These are phyloP conservation scores for Eutolmus rufibarbis DNA, from an alignment of 2,888 invertebrate species.

Conservation along the genomic window DNA sequence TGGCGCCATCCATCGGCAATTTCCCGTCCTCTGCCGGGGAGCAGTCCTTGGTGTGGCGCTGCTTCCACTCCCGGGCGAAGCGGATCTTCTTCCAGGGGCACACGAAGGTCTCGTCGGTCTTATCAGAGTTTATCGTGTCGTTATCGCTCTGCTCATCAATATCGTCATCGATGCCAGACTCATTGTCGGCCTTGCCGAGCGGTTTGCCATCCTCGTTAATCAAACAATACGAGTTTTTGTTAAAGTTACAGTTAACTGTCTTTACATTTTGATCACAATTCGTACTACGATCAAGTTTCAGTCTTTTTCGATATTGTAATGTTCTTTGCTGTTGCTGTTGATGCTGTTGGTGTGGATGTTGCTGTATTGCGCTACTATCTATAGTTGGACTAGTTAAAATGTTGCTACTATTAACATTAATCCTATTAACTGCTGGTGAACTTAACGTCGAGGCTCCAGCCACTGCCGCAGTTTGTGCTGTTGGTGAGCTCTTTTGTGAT, in stretches of 20 bases:
- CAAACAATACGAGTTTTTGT: background rate
- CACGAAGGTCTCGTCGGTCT: slow-evolving; percentile 11
- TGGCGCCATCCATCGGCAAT: slow-evolving; percentile 40
- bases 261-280: slow-evolving; percentile 40
- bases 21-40: slow-evolving; percentile 50
- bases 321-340: slow-evolving; percentile 35
- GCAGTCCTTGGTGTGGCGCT: slow-evolving; percentile 54
- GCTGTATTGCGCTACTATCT: background rate
- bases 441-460: slow-evolving; percentile 43
- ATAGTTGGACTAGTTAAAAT: slow-evolving; percentile 35
- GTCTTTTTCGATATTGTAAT: slow-evolving; percentile 49
- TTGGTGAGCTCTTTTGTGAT: slow-evolving; percentile 32
- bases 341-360: slow-evolving; percentile 13
- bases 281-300: slow-evolving; percentile 51
- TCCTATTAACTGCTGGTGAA: slow-evolving; percentile 44
- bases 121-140: background rate
- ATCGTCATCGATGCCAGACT: slow-evolving; percentile 51
- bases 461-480: slow-evolving; percentile 37
- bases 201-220: slow-evolving; percentile 13
- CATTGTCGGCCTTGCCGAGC: slow-evolving; percentile 48
- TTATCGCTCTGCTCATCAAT: slow-evolving; percentile 28
- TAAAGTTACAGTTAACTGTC: slow-evolving; percentile 25
- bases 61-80: slow-evolving; percentile 61
- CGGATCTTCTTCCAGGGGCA: slow-evolving; percentile 64
- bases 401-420: slow-evolving; percentile 23